phyloP scores from a whole-genome alignment of 2,888 invertebrate genomes.

The Tachina grossa region DNA sequence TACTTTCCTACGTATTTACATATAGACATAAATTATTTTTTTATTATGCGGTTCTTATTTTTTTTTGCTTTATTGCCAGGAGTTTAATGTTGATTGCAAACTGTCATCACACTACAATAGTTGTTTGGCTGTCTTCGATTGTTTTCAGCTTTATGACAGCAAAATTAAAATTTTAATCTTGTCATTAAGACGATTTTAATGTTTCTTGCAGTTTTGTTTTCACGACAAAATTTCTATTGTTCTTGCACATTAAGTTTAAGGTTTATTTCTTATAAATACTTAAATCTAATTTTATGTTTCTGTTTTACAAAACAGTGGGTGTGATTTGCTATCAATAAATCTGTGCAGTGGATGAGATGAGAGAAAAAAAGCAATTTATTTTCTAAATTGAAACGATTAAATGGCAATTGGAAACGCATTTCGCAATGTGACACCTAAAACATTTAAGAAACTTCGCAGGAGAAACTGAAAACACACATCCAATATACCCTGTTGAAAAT shows the following conservation, averaged over 20 bases:
- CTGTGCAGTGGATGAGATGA: constrained; percentile 44
- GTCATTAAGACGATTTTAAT: constrained; percentile 48
- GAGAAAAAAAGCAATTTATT: constrained; percentile 80
- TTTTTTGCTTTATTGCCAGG: constrained; percentile 31
- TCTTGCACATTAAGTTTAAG: constrained; percentile 41
- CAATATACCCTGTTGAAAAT: constrained; percentile 41
- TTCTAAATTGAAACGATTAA: constrained; percentile 83
- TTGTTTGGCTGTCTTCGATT: constrained; percentile 39
- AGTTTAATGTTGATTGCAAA: constrained; percentile 63
- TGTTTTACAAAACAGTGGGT: neutral
- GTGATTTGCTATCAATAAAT: constrained; percentile 68
- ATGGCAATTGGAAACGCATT: constrained; percentile 80
- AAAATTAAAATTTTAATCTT: constrained; percentile 38
- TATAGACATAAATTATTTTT: constrained; percentile 40
- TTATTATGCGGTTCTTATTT: constrained; percentile 62
- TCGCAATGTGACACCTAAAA: constrained; percentile 77
- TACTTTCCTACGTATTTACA: neutral
- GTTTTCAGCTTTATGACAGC: constrained; percentile 1
- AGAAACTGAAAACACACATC: constrained; percentile 47
- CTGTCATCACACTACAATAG: constrained; percentile 50
- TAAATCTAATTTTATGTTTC: constrained; percentile 43
- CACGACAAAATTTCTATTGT: neutral
- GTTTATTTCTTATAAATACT: constrained; percentile 47
- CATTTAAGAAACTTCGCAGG: constrained; percentile 59
- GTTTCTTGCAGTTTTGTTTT: constrained; percentile 61